Base-by-base conservation (phyloP, 2,888 invertebrate genomes). In the Anticlea derivata region DNA sequence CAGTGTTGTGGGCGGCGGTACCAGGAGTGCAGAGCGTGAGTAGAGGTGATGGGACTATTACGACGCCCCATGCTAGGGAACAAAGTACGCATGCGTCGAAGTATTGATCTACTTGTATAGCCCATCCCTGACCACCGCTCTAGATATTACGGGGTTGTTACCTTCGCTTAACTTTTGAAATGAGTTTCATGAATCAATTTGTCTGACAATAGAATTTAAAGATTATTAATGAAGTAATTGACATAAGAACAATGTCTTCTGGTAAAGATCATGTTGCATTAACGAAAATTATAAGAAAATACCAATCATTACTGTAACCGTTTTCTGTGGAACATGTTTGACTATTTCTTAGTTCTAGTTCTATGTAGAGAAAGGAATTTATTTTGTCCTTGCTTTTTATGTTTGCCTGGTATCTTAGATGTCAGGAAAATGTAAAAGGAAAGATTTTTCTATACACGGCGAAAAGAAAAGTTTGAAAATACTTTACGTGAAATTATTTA, bases 1-100 rank as follows among this genome's bases (percentile, higher is more conserved):
- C 85, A 84, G 85, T 69, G 60, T 85, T 88, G 89, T 89, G 89
- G 89, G 89, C 89, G 87, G 83, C 73, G 46, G 62, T 80, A 88
- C 87, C 59, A 88, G 86, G 87, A 43, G 37, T 7, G 1, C 78
- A 87, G 43, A 60, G 52, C 30, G 26, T 2, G 5, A 3, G n/a
- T 7, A 74, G 68, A 68, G 74, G 73, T 22, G 31, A 10, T 26
- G 35, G 24, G 13, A 64, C 5, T 46, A 8, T 29, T 58, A 24
- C 7, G 10, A 17, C 7, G 40, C 31, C 20, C 27, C 43, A 10
- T 44, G 38, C 7, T 30, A 12, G 10, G 11, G 23, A 6, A 12
- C 22, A 17, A 48, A 54, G 10, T 50, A 70, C 86, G 86, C 86
- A 80, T 78, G 86, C 83, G 86, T 62, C 17, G 13, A 8, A 7